Conservation (phyloP, 2,797 vertebrate genomes). For the Tympanoctomys barrerae region DNA sequence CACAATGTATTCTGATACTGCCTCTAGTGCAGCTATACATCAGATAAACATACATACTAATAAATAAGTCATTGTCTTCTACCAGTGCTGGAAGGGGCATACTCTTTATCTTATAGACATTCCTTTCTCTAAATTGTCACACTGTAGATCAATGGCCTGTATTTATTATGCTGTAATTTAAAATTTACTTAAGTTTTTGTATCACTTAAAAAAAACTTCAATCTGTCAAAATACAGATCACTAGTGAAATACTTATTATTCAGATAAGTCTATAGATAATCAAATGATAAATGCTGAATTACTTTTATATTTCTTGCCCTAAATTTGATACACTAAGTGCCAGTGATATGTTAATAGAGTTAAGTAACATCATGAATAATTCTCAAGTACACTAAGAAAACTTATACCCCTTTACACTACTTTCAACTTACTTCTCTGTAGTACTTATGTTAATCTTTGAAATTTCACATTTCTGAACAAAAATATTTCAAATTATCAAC, state of each 20-base stretch:
- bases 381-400: background rate
- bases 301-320: background rate
- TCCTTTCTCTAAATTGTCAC: background rate
- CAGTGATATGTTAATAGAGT: background rate
- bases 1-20: background rate
- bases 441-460: constrained; percentile 9
- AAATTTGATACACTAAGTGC: background rate
- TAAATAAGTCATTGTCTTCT: background rate
- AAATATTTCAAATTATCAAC: constrained; percentile 9
- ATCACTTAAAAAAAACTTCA: background rate
- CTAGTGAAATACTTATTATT: constrained; percentile 20
- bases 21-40: background rate
- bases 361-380: constrained; percentile 13
- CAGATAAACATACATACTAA: background rate
- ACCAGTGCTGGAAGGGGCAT: background rate
- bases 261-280: background rate
- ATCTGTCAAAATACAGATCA: background rate
- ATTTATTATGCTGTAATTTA: background rate
- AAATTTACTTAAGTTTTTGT: background rate
- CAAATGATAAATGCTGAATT: constrained; percentile 7
- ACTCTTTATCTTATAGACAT: background rate
- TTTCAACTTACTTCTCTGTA: background rate
- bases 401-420: background rate
- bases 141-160: background rate
- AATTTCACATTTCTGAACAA: constrained; percentile 36